These are phyloP conservation scores for Limanda limanda DNA, from an alignment of 2,113 vertebrate genomes.

Conservation along the genomic window DNA sequence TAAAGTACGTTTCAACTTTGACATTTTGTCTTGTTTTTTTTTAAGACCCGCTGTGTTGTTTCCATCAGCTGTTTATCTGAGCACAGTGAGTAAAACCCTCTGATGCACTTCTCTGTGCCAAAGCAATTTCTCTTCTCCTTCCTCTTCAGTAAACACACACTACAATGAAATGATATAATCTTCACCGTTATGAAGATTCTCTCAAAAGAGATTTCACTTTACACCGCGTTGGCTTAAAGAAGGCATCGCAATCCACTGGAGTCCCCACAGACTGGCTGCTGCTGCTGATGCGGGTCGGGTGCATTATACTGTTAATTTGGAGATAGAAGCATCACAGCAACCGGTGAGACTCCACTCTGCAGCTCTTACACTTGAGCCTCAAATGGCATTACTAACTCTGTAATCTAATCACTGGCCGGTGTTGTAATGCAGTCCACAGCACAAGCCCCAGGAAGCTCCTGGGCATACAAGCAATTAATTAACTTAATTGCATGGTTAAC, in stretches of 20 bases:
- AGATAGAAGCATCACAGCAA: constrained; percentile 42
- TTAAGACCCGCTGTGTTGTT: constrained; percentile 8
- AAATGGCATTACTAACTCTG: constrained; percentile 69
- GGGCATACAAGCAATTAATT: constrained; percentile 81
- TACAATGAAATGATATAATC: neutral
- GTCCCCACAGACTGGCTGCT: neutral
- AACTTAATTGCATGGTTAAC: constrained; percentile 78
- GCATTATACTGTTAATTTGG: constrained; percentile 44
- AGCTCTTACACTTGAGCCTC: constrained; percentile 62
- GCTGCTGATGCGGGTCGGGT: constrained; percentile 7
- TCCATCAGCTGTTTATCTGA: constrained; percentile 38
- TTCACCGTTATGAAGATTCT: constrained; percentile 18
- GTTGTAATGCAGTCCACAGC: constrained; percentile 65
- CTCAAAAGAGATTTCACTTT: constrained; percentile 16
- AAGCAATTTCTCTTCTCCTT: constrained; percentile 17
- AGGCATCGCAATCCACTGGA: neutral
- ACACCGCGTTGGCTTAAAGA: neutral
- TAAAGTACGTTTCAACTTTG: neutral
- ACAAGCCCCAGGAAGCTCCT: constrained; percentile 67
- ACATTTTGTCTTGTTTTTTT: neutral
- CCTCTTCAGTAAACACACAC: constrained; percentile 1
- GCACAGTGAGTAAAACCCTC: constrained; percentile 22
- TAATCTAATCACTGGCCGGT: constrained; percentile 77
- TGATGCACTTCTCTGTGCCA: constrained; percentile 12
- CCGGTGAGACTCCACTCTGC: constrained; percentile 66